Conservation (phyloP, 2,888 invertebrate genomes). For the Entomobrya multifasciata region DNA sequence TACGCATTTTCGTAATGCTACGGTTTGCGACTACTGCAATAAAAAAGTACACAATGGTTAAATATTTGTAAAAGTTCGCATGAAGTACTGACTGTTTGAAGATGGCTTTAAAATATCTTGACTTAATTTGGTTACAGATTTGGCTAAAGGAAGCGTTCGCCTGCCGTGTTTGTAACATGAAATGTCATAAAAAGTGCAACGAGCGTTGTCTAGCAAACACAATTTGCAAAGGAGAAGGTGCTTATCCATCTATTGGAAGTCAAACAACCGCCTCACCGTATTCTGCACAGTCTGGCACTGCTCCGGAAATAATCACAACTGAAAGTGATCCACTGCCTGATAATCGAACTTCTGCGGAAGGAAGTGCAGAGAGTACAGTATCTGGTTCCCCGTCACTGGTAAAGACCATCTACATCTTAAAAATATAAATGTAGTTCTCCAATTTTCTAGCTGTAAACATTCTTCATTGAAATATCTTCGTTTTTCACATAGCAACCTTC, state of each 20-base stretch:
- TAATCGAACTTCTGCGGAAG: constrained; percentile 57
- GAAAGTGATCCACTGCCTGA: constrained; percentile 74
- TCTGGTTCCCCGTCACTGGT: constrained; percentile 66
- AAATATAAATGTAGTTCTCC: no score
- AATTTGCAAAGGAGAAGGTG: constrained; percentile 82
- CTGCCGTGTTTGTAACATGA: constrained; percentile 93
- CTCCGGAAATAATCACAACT: constrained; percentile 79
- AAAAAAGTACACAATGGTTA: constrained; percentile 86
- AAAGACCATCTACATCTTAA: not conserved
- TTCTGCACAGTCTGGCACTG: constrained; percentile 41
- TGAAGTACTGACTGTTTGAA: no score
- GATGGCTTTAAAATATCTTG: no score
- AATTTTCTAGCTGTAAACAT: no score
- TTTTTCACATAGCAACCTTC: constrained; percentile 44
- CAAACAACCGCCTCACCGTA: constrained; percentile 45
- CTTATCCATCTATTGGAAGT: constrained; percentile 58
- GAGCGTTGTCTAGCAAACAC: constrained; percentile 90
- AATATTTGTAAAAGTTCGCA: not conserved
- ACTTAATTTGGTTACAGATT: no score
- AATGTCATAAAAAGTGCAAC: constrained; percentile 98
- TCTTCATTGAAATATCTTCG: no score
- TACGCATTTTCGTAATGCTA: constrained; percentile 93
- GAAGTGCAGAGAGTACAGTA: constrained; percentile 68
- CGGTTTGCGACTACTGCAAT: constrained; percentile 95
- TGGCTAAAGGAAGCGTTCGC: constrained; percentile 98